Base-by-base conservation (phyloP, 2,797 vertebrate genomes). In the Podarcis lilfordi region DNA sequence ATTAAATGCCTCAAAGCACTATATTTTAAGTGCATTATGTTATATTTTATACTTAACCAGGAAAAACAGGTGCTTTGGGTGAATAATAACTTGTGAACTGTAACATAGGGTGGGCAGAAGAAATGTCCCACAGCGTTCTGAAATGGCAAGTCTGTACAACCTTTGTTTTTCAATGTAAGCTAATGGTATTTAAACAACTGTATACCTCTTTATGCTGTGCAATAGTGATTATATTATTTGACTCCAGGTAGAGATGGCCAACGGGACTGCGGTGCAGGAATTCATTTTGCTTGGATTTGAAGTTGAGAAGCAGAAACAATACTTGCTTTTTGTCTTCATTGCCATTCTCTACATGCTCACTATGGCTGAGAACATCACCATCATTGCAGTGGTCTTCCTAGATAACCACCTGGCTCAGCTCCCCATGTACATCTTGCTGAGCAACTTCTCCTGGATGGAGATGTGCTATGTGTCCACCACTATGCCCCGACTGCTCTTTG, bases 391-490 rank as follows among this genome's bases (percentile, higher is more conserved):
- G 35, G 72, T 74, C 15, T 74, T 32, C 35, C 72, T 74, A 21
- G 72, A 74, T 37, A 74, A 37, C 32, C 32, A 37, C 15, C 19
- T 74, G 25, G 19, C 25, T 17, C 72, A 37, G 15, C 72, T 74
- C 21, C 72, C 72, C 17, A 74, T 74, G 72, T 74, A 74, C 32
- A 37, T 19, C 5, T 8, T 74, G 32, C 19, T 95, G 40, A 92
- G 90, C 9, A 94, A 91, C 82, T 95, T 95, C 71, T 95, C 91
- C 84, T 50, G 93, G 64, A 79, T 95, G 55, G 93, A 95, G 89
- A 91, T 94, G 50, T 86, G 68, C 21, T 84, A 80, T 17, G 83
- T 95, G 85, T 93, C 90, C 80, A 93, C 93, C 1, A 93, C 94
- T 7, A 86, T 94, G 59, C 92, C 72, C 35, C 32, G 25, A 8